Evolutionary conservation across 2,113 vertebrate species (phyloP), one percentile per base, ranked within the genome.

Genomic region (Sylvietta virens): DNA sequence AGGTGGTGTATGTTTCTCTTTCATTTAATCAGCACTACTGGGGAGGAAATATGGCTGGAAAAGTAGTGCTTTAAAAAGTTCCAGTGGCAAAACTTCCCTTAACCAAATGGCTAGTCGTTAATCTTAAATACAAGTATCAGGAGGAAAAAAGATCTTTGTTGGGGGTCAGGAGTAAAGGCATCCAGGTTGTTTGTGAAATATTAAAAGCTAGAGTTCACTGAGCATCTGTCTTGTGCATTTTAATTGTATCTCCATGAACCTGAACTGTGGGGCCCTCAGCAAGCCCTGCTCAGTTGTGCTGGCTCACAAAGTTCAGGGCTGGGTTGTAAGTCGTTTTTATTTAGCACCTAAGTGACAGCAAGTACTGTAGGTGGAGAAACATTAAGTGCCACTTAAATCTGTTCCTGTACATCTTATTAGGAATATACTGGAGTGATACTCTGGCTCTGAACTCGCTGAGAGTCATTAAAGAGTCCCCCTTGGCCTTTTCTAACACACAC

Each of bases 381-480:
- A 81, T 96, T 98, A 98, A 98, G 95, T 94, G 94, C 94, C 94
- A 95, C 95, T 98, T 98, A 97, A 96, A 97, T 96, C 96, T 97
- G 90, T 96, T 98, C 91, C 92, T 96, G 91, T 97, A 81, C 84
- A 69, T 86, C 93, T 93, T 92, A 61, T 96, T 95, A 97, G 91
- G 95, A 97, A 96, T 85, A 93, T 95, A 94, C 83, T 92, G 95
- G 93, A 94, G 96, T 88, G 88, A 92, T 94, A 61, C 26, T 82
- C 70, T 92, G 78, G 65, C 62, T 95, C 93, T 92, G 91, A 95
- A 81, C 92, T 96, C 94, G 84, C 7, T 58, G 86, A 87, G 81
- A 95, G 94, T 95, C 82, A 81, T 97, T 97, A 96, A 81, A 89
- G 93, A 94, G 54, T 92, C 86, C 73, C 89, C 54, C 81, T 95